These are phyloP conservation scores for Anguilla obscura DNA, from an alignment of 2,797 vertebrate genomes.

Conservation along the genomic window DNA sequence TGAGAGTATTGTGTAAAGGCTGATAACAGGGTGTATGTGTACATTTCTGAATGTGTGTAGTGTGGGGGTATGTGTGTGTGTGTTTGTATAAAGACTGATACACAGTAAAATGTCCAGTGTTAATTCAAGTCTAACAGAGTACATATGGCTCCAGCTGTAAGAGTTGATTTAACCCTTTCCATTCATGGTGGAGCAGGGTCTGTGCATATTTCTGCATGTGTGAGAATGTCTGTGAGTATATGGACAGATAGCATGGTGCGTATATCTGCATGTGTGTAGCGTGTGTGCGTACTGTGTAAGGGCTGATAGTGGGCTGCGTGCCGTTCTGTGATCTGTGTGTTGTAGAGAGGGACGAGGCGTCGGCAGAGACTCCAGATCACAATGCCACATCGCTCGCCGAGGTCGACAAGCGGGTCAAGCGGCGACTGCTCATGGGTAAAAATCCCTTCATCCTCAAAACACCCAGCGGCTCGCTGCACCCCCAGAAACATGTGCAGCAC, in stretches of 20 bases:
- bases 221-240: neutral
- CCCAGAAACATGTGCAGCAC: slow-evolving; percentile 10
- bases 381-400: slow-evolving; percentile 84
- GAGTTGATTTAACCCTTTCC: too few relatives aligned
- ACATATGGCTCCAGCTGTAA: too few relatives aligned
- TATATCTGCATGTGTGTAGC: neutral
- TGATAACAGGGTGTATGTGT: neutral
- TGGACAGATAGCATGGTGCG: neutral
- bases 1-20: neutral
- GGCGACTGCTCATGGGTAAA: slow-evolving; percentile 95
- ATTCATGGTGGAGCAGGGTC: too few relatives aligned
- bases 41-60: neutral
- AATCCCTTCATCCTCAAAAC: slow-evolving; percentile 9
- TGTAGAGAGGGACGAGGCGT: slow-evolving; percentile 82
- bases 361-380: slow-evolving; percentile 75
- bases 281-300: neutral
- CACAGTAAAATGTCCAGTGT: too few relatives aligned
- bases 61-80: neutral
- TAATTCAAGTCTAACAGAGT: too few relatives aligned
- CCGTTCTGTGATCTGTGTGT: slow-evolving; percentile 48
- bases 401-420: slow-evolving; percentile 94
- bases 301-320: neutral
- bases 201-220: neutral
- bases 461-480: neutral
- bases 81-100: too few relatives aligned